Percentiles rank a stretch among this genome's conserved stretches.
These are phyloP conservation scores for Polyodon spathula DNA, from an alignment of 2,113 vertebrate genomes.

Conservation along the genomic window DNA sequence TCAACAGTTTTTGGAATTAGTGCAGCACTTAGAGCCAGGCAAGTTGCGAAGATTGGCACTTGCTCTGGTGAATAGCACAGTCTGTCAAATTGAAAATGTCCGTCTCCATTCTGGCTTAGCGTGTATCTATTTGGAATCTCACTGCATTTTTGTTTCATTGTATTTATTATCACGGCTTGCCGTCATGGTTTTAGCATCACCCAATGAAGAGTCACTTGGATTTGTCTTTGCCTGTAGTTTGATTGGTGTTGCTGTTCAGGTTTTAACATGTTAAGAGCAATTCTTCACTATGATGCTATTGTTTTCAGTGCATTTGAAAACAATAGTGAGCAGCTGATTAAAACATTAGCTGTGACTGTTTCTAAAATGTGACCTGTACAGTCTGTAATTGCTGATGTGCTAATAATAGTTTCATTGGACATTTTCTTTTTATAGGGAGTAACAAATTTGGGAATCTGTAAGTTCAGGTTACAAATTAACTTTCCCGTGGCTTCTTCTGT, in stretches of 20 bases:
- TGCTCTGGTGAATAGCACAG: too few relatives aligned
- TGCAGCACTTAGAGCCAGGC: neutral
- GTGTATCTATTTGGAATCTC: too few relatives aligned
- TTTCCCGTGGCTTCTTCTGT: too few relatives aligned
- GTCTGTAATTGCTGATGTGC: slow-evolving; percentile 6
- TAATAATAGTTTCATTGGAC: slow-evolving; percentile 11
- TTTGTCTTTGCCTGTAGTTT: too few relatives aligned
- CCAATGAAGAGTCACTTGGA: too few relatives aligned
- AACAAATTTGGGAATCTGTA: too few relatives aligned
- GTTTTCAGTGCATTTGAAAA: slow-evolving; percentile 23
- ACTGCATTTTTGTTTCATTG: too few relatives aligned
- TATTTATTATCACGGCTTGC: too few relatives aligned
- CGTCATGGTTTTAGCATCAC: too few relatives aligned
- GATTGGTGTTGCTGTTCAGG: slow-evolving; percentile 20
- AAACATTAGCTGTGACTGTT: slow-evolving; percentile 18
- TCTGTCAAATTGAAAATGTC: neutral
- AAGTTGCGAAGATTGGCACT: neutral
- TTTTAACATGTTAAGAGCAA: slow-evolving; percentile 32
- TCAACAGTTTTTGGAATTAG: neutral
- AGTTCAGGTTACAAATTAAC: too few relatives aligned
- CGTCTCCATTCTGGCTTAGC: too few relatives aligned
- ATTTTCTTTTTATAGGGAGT: too few relatives aligned
- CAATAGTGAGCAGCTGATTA: slow-evolving; percentile 19
- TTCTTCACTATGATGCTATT: slow-evolving; percentile 32
- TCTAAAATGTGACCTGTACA: slow-evolving; percentile 14